Base-by-base conservation (phyloP, 35 echinoderm and acorn worm species). In the Heliocidaris tuberculata region DNA sequence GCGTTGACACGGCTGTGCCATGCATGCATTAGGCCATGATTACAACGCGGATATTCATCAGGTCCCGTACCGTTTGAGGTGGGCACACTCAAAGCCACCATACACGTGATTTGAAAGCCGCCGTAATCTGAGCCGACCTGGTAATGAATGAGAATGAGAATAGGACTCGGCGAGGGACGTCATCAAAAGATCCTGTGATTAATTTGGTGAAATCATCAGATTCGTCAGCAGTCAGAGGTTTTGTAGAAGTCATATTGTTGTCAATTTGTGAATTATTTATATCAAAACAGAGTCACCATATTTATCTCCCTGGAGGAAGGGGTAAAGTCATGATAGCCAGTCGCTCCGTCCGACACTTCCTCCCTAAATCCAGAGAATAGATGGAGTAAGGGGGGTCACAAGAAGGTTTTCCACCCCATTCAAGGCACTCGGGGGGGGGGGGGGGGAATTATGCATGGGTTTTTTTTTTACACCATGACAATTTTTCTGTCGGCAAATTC, bases 1-100 rank as follows among this genome's bases (percentile, higher is more conserved):
- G 87, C 87, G 47, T 48, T 42, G 87, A 89, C 87, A 89, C 87
- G 87, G 31, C 31, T 89, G 87, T 89, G 32, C 87, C 87, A 89
- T 21, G 87, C 87, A 89, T 89, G 87, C 32, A 89, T 89, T 89
- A 89, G 87, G 87, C 31, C 87, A 89, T 89, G 87, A 89, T 89
- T 47, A 89, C 47, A 48, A 32, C 87, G 9, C 16, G 87, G 87
- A 27, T 78, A 89, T 89, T 32, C 87, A 89, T 89, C 87, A 89
- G 87, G 87, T 89, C 31, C 87, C 65, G 27, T 78, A 27, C 47
- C 87, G 87, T 89, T 89, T 32, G 87, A 32, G 16, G 87, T 89
- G 47, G 87, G 87, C 87, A 48, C 12, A 48, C 24, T 89, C 31
- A 89, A 89, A 89, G 87, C 87, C 19, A 89, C 87, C 87, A 89